Percentiles rank a stretch among this genome's conserved stretches.
These are phyloP conservation scores for Drosophila pegasa DNA, from an alignment of 2,888 invertebrate genomes.

Conservation along the genomic window DNA sequence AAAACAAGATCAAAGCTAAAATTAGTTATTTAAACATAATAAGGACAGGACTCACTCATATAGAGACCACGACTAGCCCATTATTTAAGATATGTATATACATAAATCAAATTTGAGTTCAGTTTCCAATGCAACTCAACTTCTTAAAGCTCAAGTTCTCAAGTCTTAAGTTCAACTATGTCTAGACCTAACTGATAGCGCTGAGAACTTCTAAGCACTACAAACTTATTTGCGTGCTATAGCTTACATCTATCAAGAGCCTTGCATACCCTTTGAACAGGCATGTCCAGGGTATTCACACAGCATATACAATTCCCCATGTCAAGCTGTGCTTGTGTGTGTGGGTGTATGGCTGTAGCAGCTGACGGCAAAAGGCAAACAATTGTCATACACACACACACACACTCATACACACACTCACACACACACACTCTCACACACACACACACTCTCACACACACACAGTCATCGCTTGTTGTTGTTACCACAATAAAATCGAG, in stretches of 20 bases:
- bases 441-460: conserved; percentile 8
- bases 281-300: conserved; percentile 19
- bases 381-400: conserved; percentile 25
- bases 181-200: background rate
- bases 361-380: conserved; percentile 49
- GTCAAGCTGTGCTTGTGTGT: background rate
- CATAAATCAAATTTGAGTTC: no score
- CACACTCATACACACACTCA: conserved; percentile 10
- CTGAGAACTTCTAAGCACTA: background rate
- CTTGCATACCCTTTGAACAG: background rate
- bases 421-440: conserved; percentile 11
- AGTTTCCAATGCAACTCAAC: no score
- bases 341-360: conserved; percentile 14
- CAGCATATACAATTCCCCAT: background rate
- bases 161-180: background rate
- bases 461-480: conserved; percentile 20
- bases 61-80: no score
- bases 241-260: background rate
- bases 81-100: no score
- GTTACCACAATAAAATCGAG: conserved; percentile 41
- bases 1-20: no score
- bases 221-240: no score
- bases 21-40: no score
- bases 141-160: no score
- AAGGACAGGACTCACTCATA: no score